Evolutionary conservation across 1,140 invertebrate species (phyloP).

Genomic region (Apis florea): DNA sequence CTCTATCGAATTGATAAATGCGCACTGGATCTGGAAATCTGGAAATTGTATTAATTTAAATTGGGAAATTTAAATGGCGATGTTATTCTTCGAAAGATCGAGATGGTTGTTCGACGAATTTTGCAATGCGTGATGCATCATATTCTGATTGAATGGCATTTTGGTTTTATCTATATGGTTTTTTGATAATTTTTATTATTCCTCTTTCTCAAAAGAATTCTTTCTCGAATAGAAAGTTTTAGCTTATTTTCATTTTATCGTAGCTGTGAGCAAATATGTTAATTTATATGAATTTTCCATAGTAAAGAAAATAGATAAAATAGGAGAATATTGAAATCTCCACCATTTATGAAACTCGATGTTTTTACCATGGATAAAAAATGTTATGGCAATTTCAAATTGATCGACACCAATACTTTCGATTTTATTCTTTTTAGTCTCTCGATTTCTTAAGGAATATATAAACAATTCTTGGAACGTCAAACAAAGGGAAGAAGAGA

Average conservation of each 20-base stretch:
- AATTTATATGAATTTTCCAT: no score
- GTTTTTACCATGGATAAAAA: no score
- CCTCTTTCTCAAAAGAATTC: no score
- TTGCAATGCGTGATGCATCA: not conserved
- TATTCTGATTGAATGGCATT: not conserved
- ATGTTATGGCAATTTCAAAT: not conserved
- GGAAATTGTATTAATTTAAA: constrained; percentile 6
- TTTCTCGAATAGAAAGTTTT: no score
- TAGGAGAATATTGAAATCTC: no score
- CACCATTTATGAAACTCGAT: not conserved
- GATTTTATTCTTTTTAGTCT: constrained; percentile 4
- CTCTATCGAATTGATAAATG: not conserved
- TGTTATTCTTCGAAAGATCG: not conserved
- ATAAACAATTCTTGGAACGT: not conserved
- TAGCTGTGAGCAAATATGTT: no score
- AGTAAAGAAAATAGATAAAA: no score
- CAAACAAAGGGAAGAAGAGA: constrained; percentile 15
- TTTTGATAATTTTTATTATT: not conserved
- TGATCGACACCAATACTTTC: not conserved
- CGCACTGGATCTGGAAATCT: not conserved
- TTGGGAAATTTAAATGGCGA: not conserved
- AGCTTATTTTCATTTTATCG: no score
- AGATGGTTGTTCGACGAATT: not conserved
- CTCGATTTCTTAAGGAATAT: no score
- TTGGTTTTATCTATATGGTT: not conserved